Percentiles rank a stretch among this genome's conserved stretches.
phyloP scores from a whole-genome alignment of 2,797 vertebrate species.

The Pseudomugil gertrudae region DNA sequence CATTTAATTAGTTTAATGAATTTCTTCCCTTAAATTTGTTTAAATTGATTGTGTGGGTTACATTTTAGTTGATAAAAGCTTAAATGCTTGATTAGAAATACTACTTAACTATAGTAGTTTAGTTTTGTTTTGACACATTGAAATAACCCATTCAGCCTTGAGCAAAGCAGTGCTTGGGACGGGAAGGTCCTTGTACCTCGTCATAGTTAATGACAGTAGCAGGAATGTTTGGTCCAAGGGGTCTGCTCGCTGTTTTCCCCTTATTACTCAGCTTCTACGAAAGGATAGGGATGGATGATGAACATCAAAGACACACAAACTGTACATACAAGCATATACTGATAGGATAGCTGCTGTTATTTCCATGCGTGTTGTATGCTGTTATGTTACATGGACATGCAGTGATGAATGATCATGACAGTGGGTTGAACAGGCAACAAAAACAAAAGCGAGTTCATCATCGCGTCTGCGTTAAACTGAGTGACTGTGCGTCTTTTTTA shows the following conservation, averaged over 20 bases:
- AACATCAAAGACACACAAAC: conserved; percentile 65
- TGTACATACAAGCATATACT: conserved; percentile 49
- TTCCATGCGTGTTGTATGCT: conserved; percentile 30
- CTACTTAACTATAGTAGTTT: conserved; percentile 28
- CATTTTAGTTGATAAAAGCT: conserved; percentile 52
- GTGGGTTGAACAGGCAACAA: conserved; percentile 21
- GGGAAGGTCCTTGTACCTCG: conserved; percentile 79
- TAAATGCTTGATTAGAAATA: conserved; percentile 51
- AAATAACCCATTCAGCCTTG: conserved; percentile 46
- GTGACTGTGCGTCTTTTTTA: not conserved
- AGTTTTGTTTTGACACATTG: conserved; percentile 17
- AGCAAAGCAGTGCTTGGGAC: conserved; percentile 71
- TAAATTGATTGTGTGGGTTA: conserved; percentile 48
- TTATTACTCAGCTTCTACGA: conserved; percentile 80
- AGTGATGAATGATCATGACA: conserved; percentile 26
- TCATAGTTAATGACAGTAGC: conserved; percentile 84
- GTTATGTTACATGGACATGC: conserved; percentile 31
- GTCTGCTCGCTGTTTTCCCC: conserved; percentile 81
- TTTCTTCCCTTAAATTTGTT: conserved; percentile 5
- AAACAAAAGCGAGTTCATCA: conserved; percentile 6
- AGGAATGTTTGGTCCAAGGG: conserved; percentile 82
- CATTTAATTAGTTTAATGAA: conserved; percentile 16
- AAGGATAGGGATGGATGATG: conserved; percentile 79
- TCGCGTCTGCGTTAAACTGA: not conserved
- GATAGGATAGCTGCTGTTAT: conserved; percentile 52